Evolutionary conservation across 2,797 vertebrate species (phyloP).

Genomic region (Leptodactylus fallax): DNA sequence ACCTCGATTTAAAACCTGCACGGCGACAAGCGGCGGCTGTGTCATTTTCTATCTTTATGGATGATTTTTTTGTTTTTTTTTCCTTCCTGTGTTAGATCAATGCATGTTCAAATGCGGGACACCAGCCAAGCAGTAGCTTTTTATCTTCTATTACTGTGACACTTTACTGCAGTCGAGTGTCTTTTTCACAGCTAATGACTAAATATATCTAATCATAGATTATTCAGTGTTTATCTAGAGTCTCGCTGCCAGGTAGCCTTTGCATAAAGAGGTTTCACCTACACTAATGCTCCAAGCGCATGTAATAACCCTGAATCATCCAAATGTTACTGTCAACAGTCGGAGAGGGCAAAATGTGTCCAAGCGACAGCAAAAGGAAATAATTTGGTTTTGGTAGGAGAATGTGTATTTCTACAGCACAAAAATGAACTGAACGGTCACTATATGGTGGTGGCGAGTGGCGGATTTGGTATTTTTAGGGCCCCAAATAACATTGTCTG

Average conservation of each 20-base stretch:
- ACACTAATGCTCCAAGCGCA: conserved; percentile 34
- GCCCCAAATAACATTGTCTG: too few relatives aligned
- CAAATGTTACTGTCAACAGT: conserved; percentile 39
- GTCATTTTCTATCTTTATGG: conserved; percentile 22
- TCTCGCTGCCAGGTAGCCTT: conserved; percentile 41
- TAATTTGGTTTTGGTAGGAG: neutral
- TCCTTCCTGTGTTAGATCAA: conserved; percentile 22
- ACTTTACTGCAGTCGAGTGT: conserved; percentile 54
- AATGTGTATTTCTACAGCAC: neutral
- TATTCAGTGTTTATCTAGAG: conserved; percentile 56
- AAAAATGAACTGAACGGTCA: neutral
- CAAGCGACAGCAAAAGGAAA: neutral
- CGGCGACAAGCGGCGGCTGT: conserved; percentile 18
- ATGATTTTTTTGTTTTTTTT: conserved; percentile 15
- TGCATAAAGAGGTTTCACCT: conserved; percentile 56
- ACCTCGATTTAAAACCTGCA: conserved; percentile 43
- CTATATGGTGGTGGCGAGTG: neutral
- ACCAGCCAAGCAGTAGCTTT: conserved; percentile 51
- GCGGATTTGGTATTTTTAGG: too few relatives aligned
- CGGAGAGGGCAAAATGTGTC: neutral
- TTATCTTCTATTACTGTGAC: conserved; percentile 60
- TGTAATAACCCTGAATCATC: conserved; percentile 14
- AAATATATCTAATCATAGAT: conserved; percentile 62
- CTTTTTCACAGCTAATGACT: conserved; percentile 60
- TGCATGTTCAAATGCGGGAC: conserved; percentile 49